Evolutionary conservation across 2,113 vertebrate genomes (phyloP), one percentile per base, ranked within the genome.

Genomic region (Sinocyclocheilus rhinocerous): DNA sequence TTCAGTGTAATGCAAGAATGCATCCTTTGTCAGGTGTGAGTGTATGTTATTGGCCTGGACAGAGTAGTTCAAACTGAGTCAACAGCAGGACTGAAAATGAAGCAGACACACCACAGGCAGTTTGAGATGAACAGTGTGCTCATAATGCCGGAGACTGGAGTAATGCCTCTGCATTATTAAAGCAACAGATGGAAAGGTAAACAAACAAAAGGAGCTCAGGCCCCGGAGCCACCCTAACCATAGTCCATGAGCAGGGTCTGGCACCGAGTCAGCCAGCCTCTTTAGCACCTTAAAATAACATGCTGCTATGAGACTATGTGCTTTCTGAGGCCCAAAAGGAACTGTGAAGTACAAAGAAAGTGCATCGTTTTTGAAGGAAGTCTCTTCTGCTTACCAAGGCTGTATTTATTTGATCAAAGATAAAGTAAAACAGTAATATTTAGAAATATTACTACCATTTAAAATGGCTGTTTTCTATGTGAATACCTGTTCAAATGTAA

Each of bases 101-200:
- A 59, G 11, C 33, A 65, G 59, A 76, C 73, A 83, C 59, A 69
- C 65, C 52, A 18, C 83, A 26, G 69, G 36, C 36, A 63, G 4
- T 1, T 18, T 80, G 50, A 59, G 77, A 52, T 76, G 42, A 76
- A 7, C 42, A 50, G 73, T 81, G 79, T 26, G 36, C 63, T 48
- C n/a, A 16, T 52, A 15, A 70, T 48, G 78, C 33, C 84, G 72
- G 81, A 76, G 50, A 81, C 39, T 18, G 12, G 4, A 80, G 90
- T 55, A 89, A 70, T 57, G 81, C n/a, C 12, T 67, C 29, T 67
- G 52, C 76, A 76, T 90, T 90, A 85, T 77, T 70, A 89, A 86
- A 75, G 81, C 87, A 91, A 88, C 90, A 89, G 90, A 92, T 87
- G 88, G 88, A 84, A 22, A 45, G 36, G 79, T 65, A 52, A 88